Percentiles rank a stretch among this genome's conserved stretches.
Conservation (phyloP, 2,797 vertebrate genomes). For the Neopelma chrysocephalum region DNA sequence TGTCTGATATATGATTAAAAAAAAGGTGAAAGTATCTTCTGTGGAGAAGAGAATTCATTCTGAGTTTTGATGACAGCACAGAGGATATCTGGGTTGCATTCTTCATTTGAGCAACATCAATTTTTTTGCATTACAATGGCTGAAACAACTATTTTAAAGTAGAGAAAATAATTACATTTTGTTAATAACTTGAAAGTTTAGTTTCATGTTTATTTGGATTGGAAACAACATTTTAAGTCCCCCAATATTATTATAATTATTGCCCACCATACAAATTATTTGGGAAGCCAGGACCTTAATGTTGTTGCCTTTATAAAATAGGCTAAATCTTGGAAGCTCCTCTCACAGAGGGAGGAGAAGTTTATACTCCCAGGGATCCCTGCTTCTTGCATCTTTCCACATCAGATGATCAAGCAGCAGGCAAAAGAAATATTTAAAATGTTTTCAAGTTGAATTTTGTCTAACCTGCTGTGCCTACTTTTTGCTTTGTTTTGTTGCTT, state of each 20-base stretch:
- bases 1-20: neutral
- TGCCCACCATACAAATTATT: neutral
- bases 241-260: neutral
- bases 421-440: neutral
- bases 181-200: neutral
- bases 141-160: neutral
- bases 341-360: neutral
- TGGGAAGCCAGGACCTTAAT: neutral
- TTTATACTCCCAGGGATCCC: neutral
- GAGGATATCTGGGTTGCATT: neutral
- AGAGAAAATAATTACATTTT: neutral
- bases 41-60: neutral
- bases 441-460: neutral
- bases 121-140: conserved; percentile 23
- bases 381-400: neutral
- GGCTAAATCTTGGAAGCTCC: neutral
- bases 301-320: neutral
- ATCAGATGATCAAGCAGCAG: neutral
- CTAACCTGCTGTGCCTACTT: neutral
- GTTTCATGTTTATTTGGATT: neutral
- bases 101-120: conserved; percentile 38
- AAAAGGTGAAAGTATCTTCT: neutral
- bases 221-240: neutral
- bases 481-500: neutral
- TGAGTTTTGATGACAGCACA: conserved; percentile 1